These are phyloP conservation scores for Datnioides undecimradiatus DNA, from an alignment of 2,113 vertebrate species.

Conservation along the genomic window DNA sequence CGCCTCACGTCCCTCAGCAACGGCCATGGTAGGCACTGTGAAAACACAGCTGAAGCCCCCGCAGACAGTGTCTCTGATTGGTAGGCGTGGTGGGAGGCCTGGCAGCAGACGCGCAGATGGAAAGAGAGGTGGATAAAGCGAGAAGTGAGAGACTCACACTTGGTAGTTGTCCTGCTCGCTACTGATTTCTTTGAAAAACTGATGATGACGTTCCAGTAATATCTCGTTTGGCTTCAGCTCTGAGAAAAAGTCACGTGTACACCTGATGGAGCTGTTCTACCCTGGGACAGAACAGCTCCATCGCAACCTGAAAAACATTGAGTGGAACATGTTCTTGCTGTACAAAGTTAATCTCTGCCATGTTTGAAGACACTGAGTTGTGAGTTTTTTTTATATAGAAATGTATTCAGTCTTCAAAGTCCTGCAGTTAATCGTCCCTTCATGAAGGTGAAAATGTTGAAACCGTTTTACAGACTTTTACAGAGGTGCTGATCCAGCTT, in stretches of 20 bases:
- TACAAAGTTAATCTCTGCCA: background rate
- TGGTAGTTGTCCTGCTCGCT: background rate
- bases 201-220: background rate
- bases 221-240: background rate
- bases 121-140: background rate
- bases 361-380: background rate
- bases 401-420: too few species aligned
- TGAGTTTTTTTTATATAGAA: background rate
- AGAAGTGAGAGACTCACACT: background rate
- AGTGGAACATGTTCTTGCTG: background rate
- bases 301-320: background rate
- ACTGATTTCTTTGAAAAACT: background rate
- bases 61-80: background rate
- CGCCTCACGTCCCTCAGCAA: conserved; percentile 85
- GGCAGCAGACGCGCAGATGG: background rate
- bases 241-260: background rate
- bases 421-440: background rate
- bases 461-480: background rate
- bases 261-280: too few species aligned
- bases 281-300: background rate
- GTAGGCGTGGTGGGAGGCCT: background rate
- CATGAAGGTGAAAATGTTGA: background rate
- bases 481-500: background rate
- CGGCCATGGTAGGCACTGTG: conserved; percentile 73
- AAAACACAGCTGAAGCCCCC: conserved; percentile 22